Evolutionary conservation across 1,140 invertebrate species (phyloP), one percentile per base, ranked within the genome.

Genomic region (Drosophila tsacasi): DNA sequence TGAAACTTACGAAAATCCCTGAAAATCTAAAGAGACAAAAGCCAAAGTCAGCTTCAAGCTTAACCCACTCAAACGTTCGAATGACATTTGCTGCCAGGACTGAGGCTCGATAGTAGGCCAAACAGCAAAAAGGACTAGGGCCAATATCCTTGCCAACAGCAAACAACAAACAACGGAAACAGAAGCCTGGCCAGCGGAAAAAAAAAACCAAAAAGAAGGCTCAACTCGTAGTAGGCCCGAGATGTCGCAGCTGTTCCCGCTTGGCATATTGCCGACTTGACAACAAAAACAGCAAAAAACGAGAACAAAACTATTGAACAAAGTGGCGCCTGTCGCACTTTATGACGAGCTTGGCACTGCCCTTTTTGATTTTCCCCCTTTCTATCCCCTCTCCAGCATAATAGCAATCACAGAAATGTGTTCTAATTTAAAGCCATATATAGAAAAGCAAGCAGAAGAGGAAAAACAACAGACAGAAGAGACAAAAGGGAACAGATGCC

Each of bases 361-460:
- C 54, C n/a, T 32, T 42, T 69, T 47, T 66, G 12, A 32, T 42
- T 69, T 37, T 42, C 19, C 47, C 21, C 19, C 19, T 9, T 19
- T 21, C 15, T 2, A 10, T 2, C 25, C 25, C 17, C 25, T 10
- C 17, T 42, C 60, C 61, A 12, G 37, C 62, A 71, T 69, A 76
- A 90, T 76, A 63, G 78, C 85, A 89, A 89, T 89, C 86, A 81
- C 64, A 85, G 78, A 89, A 90, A 89, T 89, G 84, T 89, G 84
- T 76, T 89, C 85, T 89, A 89, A 89, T 89, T 89, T 89, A 89
- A 89, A 90, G 74, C 74, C 76, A 66, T 79, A 89, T 64, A 76
- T 77, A 83, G 50, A 42, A 69, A 52, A 55, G 49, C 49, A 32
- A 62, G 54, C 69, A 67, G 52, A 35, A 39, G 42, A 42, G 55